A percentile compares a stretch with the other conserved stretches of the same genome.
Conservation (phyloP, 2,797 vertebrate genomes). For the Falco novaeseelandiae region DNA sequence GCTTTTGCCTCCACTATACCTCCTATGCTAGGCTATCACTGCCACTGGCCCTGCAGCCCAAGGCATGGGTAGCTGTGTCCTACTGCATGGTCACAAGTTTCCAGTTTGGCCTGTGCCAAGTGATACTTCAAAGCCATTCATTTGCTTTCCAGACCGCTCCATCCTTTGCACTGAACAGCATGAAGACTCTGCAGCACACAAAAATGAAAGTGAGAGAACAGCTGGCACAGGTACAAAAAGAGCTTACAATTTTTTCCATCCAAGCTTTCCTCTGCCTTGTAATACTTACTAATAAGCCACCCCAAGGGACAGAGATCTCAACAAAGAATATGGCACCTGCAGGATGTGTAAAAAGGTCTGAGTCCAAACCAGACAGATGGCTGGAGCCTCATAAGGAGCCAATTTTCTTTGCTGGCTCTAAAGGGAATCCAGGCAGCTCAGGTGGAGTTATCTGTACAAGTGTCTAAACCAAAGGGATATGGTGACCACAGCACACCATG, state of each 20-base stretch:
- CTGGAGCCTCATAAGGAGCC: background rate
- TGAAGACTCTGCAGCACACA: background rate
- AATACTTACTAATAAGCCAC: background rate
- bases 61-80: background rate
- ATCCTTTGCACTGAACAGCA: background rate
- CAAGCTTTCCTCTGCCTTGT: background rate
- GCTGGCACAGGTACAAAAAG: background rate
- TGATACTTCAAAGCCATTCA: background rate
- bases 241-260: background rate
- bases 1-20: background rate
- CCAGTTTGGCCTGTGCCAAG: background rate
- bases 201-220: background rate
- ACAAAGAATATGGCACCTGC: background rate
- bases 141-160: background rate
- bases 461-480: background rate
- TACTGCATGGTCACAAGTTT: background rate
- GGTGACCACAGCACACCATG: background rate
- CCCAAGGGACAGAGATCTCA: background rate
- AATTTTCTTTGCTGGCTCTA: background rate
- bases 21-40: background rate
- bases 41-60: background rate
- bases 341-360: background rate
- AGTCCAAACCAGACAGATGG: background rate
- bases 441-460: background rate
- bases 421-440: background rate